A percentile compares a stretch with the other conserved stretches of the same genome.
Conservation (phyloP, 2,797 vertebrate genomes). For the Parauchenoglanis ngamensis region DNA sequence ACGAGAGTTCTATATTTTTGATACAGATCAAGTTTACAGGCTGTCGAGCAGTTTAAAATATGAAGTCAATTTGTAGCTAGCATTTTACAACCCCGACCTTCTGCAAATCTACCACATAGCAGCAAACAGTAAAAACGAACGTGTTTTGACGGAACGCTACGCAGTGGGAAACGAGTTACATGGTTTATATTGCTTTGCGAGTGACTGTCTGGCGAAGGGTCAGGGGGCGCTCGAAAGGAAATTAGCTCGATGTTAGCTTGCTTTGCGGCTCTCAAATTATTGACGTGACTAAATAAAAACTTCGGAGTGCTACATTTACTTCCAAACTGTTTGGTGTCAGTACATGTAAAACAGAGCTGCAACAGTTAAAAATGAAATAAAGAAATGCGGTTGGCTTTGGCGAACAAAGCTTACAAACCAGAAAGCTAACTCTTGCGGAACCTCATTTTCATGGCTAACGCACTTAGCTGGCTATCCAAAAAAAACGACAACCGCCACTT, state of each 20-base stretch:
- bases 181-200: conserved; percentile 16
- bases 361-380: neutral
- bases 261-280: neutral
- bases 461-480: conserved; percentile 21
- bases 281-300: neutral
- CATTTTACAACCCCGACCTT: neutral
- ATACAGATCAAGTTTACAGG: too few species aligned
- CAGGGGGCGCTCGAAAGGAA: conserved; percentile 64
- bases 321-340: neutral
- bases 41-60: neutral
- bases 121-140: neutral
- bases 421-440: conserved; percentile 55
- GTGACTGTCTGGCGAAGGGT: conserved; percentile 53
- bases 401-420: conserved; percentile 19
- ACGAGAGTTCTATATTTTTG: neutral
- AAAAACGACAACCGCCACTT: conserved; percentile 23
- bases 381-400: neutral
- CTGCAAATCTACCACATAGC: neutral
- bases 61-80: neutral
- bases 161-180: neutral
- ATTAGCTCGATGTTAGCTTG: conserved; percentile 53
- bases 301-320: neutral
- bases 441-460: conserved; percentile 59
- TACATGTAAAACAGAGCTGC: neutral
- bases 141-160: neutral